A percentile compares a stretch with the other conserved stretches of the same genome.
Evolutionary conservation across 2,888 invertebrate species (phyloP).

Genomic region (Dynastes maya): DNA sequence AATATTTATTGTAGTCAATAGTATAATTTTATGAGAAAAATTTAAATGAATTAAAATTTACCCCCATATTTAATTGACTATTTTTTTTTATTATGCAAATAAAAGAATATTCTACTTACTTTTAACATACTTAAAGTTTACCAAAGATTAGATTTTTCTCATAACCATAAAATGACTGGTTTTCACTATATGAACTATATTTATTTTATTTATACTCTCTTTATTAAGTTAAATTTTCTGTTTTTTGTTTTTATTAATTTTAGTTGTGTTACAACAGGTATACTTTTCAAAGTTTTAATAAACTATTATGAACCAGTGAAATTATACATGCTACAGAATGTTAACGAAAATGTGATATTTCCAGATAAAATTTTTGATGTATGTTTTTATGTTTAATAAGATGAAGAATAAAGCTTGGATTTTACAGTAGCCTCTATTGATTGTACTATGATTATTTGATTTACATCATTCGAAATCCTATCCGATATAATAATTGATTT

Average conservation of each 20-base stretch:
- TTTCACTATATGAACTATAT: constrained; percentile 13
- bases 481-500: no score
- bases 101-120: neutral
- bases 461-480: no score
- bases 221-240: constrained; percentile 15
- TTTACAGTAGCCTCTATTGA: no score
- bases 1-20: constrained; percentile 75
- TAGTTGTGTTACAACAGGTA: neutral
- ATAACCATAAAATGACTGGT: constrained; percentile 11
- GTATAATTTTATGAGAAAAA: constrained; percentile 69
- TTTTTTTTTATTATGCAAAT: neutral
- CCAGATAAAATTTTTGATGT: neutral
- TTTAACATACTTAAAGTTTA: constrained; percentile 4
- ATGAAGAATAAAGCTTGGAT: constrained; percentile 1
- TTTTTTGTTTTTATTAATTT: neutral
- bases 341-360: constrained; percentile 35
- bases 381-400: neutral
- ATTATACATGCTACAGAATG: neutral
- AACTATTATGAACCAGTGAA: constrained; percentile 9
- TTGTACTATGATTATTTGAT: no score
- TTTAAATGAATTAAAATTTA: constrained; percentile 5
- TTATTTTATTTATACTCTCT: constrained; percentile 34
- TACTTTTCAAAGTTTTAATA: neutral
- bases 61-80: neutral
- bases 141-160: constrained; percentile 41